Base-by-base conservation (phyloP, 2,797 vertebrate species). In the Notoglanidium macrostoma region DNA sequence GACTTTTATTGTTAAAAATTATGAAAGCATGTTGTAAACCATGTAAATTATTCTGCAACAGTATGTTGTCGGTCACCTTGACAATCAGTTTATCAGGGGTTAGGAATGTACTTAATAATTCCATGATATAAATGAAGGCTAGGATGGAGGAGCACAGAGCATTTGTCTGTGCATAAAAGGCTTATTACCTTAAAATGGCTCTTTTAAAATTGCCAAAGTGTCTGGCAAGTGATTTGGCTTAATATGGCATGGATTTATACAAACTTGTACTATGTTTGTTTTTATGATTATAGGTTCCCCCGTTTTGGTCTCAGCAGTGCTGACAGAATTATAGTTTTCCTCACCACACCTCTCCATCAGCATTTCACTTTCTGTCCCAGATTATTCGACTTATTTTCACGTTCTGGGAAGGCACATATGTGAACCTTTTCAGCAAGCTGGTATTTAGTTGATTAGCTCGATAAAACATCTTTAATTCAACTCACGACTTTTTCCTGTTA, bases 251-350 rank as follows among this genome's bases (percentile, higher is more conserved):
- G 61, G 44, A 65, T 83, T 83, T 65, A 49, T 67, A 83, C 61
- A 83, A 83, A 65, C 40, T 29, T 63, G 40, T 67, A 67, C 80
- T 83, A 49, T 83, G 80, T 83, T 83, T 86, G 55, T 57, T 70
- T 80, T 86, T 68, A 86, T 80, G 77, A 80, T 70, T 80, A 86
- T 86, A 80, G 51, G 49, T 70, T 87, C n/a, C n/a, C n/a, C 68
- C 21, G 40, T 78, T 78, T 85, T 77, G 73, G n/a, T 77, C n/a
- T 83, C 5, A 72, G 26, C 78, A 61, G 7, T 81, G 67, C 68
- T 74, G 15, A 87, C 74, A 51, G 46, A 63, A 51, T 73, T 81
- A 40, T 70, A 61, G 70, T 46, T 74, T 85, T 85, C 57, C 26
- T 59, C 65, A 82, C 68, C 78, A 82, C 67, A 73, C 55, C 78